These are phyloP conservation scores for Eupithecia abbreviata DNA, from an alignment of 2,888 invertebrate genomes.

Conservation along the genomic window DNA sequence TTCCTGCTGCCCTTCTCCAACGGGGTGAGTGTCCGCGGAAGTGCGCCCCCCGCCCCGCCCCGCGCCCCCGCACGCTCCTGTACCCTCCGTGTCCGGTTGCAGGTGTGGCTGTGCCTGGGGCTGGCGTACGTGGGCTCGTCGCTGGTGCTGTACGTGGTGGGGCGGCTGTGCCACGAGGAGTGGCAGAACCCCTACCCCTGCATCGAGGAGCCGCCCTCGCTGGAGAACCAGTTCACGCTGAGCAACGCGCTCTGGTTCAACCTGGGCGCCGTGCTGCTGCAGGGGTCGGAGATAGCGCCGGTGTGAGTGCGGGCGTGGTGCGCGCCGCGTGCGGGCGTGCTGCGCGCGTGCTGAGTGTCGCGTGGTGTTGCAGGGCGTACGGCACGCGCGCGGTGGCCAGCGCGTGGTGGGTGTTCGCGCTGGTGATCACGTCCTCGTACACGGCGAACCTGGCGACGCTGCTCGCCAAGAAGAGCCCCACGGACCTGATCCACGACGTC, in stretches of 20 bases:
- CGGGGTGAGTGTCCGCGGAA: conserved; percentile 66
- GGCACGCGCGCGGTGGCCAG: conserved; percentile 94
- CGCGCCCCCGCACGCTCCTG: neutral
- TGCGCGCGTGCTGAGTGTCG: neutral
- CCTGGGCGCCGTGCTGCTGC: conserved; percentile 92
- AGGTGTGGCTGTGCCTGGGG: conserved; percentile 93
- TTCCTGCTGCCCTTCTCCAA: conserved; percentile 95
- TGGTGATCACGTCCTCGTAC: conserved; percentile 94
- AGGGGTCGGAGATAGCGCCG: conserved; percentile 94
- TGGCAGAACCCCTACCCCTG: conserved; percentile 95
- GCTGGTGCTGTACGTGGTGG: conserved; percentile 90
- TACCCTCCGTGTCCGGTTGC: conserved; percentile 16
- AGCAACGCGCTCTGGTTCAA: conserved; percentile 95
- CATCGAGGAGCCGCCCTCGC: conserved; percentile 90
- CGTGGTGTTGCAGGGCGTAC: conserved; percentile 85
- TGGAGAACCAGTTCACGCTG: conserved; percentile 93
- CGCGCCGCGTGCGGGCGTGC: neutral
- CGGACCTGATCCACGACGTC: conserved; percentile 88
- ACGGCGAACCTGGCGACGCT: conserved; percentile 96
- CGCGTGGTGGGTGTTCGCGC: conserved; percentile 94
- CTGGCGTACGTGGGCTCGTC: conserved; percentile 93
- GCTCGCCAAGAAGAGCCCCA: conserved; percentile 89
- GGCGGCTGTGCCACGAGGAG: conserved; percentile 92
- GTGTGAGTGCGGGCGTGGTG: conserved; percentile 85
- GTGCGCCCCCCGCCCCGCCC: neutral